These are phyloP conservation scores for Picathartes gymnocephalus DNA, from an alignment of 2,113 vertebrate genomes.

Conservation along the genomic window DNA sequence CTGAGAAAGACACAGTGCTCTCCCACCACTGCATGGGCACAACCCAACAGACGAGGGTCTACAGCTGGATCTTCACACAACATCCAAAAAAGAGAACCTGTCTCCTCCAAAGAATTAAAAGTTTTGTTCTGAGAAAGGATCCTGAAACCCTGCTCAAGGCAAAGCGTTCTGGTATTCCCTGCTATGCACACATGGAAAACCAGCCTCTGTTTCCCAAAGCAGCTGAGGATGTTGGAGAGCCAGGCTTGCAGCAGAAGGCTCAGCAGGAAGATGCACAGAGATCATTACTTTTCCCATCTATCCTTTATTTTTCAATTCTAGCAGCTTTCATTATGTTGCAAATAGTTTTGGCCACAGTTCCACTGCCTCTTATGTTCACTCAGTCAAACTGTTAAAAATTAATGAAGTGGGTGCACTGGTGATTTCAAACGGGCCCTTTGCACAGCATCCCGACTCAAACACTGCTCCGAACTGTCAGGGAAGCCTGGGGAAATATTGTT, in stretches of 20 bases:
- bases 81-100: neutral
- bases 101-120: neutral
- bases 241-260: neutral
- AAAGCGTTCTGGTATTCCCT: neutral
- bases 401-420: neutral
- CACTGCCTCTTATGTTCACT: neutral
- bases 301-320: neutral
- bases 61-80: accelerated
- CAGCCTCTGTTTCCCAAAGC: neutral
- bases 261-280: neutral
- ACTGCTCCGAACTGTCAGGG: accelerated
- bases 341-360: neutral
- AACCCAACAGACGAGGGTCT: accelerated
- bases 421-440: neutral
- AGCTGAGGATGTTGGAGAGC: neutral
- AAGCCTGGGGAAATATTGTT: neutral
- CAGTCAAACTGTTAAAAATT: constrained; percentile 1
- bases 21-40: accelerated
- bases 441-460: neutral
- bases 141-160: neutral
- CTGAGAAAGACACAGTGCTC: accelerated
- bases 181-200: accelerated
- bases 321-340: neutral
- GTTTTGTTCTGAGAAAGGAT: neutral
- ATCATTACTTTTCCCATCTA: neutral